Evolutionary conservation across 2,113 vertebrate species (phyloP).

Genomic region (Lutjanus erythropterus): DNA sequence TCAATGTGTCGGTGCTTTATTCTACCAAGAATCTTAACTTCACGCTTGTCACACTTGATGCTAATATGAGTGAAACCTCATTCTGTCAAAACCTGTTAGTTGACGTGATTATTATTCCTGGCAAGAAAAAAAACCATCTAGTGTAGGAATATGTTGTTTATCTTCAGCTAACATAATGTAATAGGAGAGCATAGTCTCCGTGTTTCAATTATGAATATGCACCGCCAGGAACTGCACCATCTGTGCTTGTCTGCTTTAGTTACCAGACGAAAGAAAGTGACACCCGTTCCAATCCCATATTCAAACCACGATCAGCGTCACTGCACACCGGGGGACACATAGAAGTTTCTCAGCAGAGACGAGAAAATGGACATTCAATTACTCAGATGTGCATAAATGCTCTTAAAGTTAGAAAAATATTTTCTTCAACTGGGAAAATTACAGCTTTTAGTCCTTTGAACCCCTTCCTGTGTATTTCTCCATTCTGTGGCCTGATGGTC

Average conservation of each 20-base stretch:
- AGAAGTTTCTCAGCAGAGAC: neutral
- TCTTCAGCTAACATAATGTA: constrained; percentile 49
- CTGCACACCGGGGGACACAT: neutral
- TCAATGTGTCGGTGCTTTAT: constrained; percentile 52
- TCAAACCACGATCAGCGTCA: constrained; percentile 5
- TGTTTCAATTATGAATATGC: constrained; percentile 63
- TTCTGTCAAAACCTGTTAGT: constrained; percentile 76
- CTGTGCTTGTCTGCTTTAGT: constrained; percentile 59
- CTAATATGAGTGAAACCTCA: constrained; percentile 77
- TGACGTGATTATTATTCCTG: constrained; percentile 59
- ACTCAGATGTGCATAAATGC: neutral
- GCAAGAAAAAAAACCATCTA: neutral
- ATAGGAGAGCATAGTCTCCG: constrained; percentile 31
- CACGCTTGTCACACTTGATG: constrained; percentile 68
- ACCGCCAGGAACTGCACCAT: constrained; percentile 50
- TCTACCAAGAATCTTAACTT: constrained; percentile 58
- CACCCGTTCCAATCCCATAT: neutral
- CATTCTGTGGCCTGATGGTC: neutral
- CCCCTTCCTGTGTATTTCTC: neutral
- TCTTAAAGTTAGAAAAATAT: neutral
- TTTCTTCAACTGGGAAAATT: neutral
- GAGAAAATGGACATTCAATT: neutral
- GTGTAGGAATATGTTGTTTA: constrained; percentile 58
- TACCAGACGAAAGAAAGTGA: constrained; percentile 42
- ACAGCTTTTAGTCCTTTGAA: neutral